A percentile compares a stretch with the other conserved stretches of the same genome.
phyloP scores from a whole-genome alignment of 2,797 vertebrate genomes.

The Pteropus rufus region DNA sequence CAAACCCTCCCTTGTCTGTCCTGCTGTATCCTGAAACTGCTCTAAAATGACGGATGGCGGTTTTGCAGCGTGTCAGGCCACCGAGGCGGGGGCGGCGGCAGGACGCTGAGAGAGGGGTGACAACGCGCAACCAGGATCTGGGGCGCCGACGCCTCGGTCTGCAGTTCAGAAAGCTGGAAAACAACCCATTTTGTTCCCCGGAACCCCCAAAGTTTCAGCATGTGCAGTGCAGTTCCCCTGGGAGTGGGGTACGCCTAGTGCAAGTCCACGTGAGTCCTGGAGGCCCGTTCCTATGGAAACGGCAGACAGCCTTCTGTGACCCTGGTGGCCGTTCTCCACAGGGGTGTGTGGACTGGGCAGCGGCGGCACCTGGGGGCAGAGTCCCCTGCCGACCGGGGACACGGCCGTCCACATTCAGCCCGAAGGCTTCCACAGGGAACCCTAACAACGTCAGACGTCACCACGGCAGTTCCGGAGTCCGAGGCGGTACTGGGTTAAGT shows the following conservation, averaged over 20 bases:
- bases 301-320: not conserved
- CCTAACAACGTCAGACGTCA: rapidly evolving
- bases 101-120: no score
- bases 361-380: no score
- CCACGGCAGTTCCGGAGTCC: rapidly evolving
- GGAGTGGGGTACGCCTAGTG: rapidly evolving
- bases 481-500: rapidly evolving
- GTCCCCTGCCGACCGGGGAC: no score
- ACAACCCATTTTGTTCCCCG: rapidly evolving
- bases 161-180: rapidly evolving
- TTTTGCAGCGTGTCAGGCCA: not conserved
- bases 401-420: not conserved
- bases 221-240: rapidly evolving
- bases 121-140: not conserved
- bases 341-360: rapidly evolving
- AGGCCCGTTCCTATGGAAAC: no score
- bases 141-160: rapidly evolving
- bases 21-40: not conserved
- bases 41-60: not conserved
- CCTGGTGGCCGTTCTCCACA: not conserved
- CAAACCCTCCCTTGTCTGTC: no score
- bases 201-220: not conserved
- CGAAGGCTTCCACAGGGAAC: not conserved
- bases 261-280: not conserved
- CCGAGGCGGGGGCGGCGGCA: not conserved